phyloP scores from a whole-genome alignment of 1,140 invertebrate genomes.

The Brachionus calyciflorus region DNA sequence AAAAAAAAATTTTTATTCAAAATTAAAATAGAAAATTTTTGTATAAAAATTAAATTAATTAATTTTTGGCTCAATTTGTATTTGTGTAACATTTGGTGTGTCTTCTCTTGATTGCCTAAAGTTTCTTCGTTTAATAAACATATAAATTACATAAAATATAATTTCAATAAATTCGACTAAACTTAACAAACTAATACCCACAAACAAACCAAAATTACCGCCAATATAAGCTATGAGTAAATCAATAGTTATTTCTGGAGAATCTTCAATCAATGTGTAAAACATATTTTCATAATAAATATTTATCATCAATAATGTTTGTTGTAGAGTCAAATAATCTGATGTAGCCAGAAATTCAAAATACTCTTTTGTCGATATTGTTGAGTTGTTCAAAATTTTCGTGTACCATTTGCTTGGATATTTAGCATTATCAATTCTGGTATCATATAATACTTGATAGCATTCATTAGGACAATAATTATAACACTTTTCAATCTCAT shows the following conservation, averaged over 20 bases:
- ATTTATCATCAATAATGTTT: conserved; percentile 13
- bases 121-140: not conserved
- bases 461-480: not conserved
- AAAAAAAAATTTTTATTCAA: too few species aligned
- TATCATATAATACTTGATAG: conserved; percentile 3
- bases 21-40: too few species aligned
- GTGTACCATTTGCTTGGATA: conserved; percentile 21
- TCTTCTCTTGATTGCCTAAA: too few species aligned
- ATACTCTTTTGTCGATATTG: not conserved
- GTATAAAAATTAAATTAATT: too few species aligned
- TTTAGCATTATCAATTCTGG: not conserved
- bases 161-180: not conserved
- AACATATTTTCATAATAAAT: conserved; percentile 25
- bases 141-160: not conserved
- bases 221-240: conserved; percentile 1
- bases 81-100: too few species aligned
- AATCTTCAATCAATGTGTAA: not conserved
- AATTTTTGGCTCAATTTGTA: too few species aligned
- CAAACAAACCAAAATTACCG: conserved; percentile 23
- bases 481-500: not conserved
- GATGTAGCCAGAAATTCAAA: not conserved
- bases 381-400: not conserved
- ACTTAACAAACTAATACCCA: conserved; percentile 5
- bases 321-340: not conserved
- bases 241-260: not conserved